A percentile compares a stretch with the other conserved stretches of the same genome.
These are phyloP conservation scores for Dissostichus mawsoni DNA, from an alignment of 2,113 vertebrate species.

Conservation along the genomic window DNA sequence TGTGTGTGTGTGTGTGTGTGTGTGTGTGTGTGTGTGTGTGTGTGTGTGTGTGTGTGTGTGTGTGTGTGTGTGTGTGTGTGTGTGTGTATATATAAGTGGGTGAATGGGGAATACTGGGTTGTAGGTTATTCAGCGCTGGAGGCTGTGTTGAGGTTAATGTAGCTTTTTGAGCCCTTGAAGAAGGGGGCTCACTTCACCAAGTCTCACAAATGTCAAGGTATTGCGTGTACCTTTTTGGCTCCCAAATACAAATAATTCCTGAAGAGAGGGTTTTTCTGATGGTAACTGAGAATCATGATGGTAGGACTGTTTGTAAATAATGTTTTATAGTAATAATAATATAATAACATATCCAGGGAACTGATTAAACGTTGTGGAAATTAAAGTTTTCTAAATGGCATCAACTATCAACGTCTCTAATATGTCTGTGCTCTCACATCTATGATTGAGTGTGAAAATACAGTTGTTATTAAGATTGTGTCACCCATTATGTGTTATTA, in stretches of 20 bases:
- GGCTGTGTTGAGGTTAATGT: slow-evolving; percentile 56
- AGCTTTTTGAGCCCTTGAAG: slow-evolving; percentile 40
- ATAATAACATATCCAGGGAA: neutral
- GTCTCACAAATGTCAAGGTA: slow-evolving; percentile 39
- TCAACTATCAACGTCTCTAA: neutral
- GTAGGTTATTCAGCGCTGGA: slow-evolving; percentile 62
- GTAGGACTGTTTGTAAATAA: neutral
- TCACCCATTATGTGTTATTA: neutral
- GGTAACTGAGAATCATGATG: neutral
- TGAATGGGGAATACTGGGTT: slow-evolving; percentile 66
- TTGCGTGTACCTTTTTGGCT: slow-evolving; percentile 5
- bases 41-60: slow-evolving; percentile 53
- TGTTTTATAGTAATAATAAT: neutral
- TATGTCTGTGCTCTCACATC: neutral
- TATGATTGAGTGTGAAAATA: neutral
- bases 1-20: slow-evolving; percentile 61
- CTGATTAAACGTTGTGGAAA: neutral
- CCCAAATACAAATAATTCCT: neutral
- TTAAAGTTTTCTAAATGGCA: neutral
- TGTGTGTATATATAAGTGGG: slow-evolving; percentile 54
- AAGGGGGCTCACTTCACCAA: slow-evolving; percentile 31
- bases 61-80: slow-evolving; percentile 59
- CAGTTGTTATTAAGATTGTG: neutral
- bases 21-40: slow-evolving; percentile 51
- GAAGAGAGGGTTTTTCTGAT: neutral